phyloP scores from a whole-genome alignment of 2,113 vertebrate genomes.

The Galemys pyrenaicus region DNA sequence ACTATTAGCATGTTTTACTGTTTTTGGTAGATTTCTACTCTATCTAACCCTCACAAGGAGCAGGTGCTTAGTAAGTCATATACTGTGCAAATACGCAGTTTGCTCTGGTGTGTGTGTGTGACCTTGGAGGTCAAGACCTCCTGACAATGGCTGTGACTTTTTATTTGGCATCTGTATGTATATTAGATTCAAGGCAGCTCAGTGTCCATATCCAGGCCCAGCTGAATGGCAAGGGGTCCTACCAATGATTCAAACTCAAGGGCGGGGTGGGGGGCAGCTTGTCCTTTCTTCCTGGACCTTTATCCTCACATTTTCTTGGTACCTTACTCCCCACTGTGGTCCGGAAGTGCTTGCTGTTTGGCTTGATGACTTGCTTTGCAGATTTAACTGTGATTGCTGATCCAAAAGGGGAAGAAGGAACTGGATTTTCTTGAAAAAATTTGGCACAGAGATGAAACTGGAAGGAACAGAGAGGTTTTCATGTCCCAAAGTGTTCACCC shows the following conservation, averaged over 20 bases:
- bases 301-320: background rate
- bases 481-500: background rate
- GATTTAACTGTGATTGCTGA: conserved; percentile 90
- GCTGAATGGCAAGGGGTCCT: background rate
- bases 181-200: background rate
- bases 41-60: rapidly evolving
- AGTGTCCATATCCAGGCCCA: background rate
- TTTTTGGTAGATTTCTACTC: background rate
- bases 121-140: background rate
- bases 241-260: rapidly evolving
- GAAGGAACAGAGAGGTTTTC: conserved; percentile 73
- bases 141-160: rapidly evolving
- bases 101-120: rapidly evolving
- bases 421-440: conserved; percentile 92
- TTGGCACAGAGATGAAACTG: conserved; percentile 92
- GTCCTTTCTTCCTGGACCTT: too few species aligned
- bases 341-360: conserved; percentile 92
- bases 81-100: rapidly evolving
- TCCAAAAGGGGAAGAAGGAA: conserved; percentile 73
- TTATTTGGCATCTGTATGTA: too few species aligned
- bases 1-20: background rate
- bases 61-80: background rate
- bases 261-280: background rate
- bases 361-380: conserved; percentile 90
- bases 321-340: conserved; percentile 96